A percentile compares a stretch with the other conserved stretches of the same genome.
Evolutionary conservation across 2,113 vertebrate species (phyloP).

Genomic region (Etia nguti): DNA sequence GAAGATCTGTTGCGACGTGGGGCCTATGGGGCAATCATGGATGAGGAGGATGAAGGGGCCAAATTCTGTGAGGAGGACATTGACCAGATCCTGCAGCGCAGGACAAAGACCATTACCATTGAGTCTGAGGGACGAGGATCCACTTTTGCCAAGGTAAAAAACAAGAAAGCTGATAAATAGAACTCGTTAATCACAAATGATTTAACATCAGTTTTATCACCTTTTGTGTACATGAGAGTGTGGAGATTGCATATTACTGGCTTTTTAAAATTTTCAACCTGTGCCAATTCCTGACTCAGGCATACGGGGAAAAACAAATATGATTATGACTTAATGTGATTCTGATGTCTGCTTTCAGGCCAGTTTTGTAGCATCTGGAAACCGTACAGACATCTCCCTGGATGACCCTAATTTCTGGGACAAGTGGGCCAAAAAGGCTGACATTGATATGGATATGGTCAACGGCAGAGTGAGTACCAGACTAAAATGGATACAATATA

Average conservation of each 20-base stretch:
- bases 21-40: conserved; percentile 98
- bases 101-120: conserved; percentile 97
- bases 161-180: not conserved
- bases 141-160: conserved; percentile 93
- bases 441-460: conserved; percentile 91
- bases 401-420: conserved; percentile 99
- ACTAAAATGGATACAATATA: not conserved
- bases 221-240: not conserved
- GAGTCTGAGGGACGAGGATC: conserved; percentile 97
- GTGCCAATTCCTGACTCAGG: not conserved
- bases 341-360: conserved; percentile 78
- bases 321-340: not conserved
- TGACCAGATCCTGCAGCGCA: conserved; percentile 93
- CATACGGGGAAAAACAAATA: not conserved
- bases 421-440: conserved; percentile 99
- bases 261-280: not conserved
- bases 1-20: conserved; percentile 93
- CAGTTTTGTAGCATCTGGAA: conserved; percentile 98
- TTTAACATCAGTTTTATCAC: not conserved
- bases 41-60: conserved; percentile 97
- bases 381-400: conserved; percentile 96
- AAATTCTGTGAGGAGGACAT: conserved; percentile 99
- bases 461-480: conserved; percentile 90
- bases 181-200: not conserved
- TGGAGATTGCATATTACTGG: not conserved